Base-by-base conservation (phyloP, 92 coral and sea anemone species). In the Zoanthus gigantus region DNA sequence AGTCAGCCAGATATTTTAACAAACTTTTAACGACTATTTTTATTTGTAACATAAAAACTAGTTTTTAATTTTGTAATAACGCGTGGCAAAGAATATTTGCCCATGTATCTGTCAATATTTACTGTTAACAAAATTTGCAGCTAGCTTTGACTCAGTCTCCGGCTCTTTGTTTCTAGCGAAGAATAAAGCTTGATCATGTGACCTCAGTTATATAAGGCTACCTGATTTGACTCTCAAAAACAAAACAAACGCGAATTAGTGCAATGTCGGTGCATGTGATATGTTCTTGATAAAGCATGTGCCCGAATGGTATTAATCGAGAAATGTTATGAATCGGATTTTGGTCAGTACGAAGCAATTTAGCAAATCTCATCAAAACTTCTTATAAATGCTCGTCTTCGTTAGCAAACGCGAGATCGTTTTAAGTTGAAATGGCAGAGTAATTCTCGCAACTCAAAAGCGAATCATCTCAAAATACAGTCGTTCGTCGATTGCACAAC, bases 241-340 rank as follows among this genome's bases (percentile, higher is more conserved):
- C 65, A 81, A 81, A 81, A 81, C 29, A 44, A 81, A 81, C 66
- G 65, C 63, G 65, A 81, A 81, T 66, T 45, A 42, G 16, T 3
- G 73, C 56, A 44, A 47, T 23, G 85, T 42, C 85, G 85, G 76
- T 34, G 75, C 85, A 18, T 81, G 75, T 47, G 85, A 81, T 81
- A 71, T 81, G 15, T 30, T 18, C 85, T 52, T 69, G 74, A 65
- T 81, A 81, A 79, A 37, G 32, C 72, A 50, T 79, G 34, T 79
- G 58, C 69, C 16, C 53, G 74, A 67, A 47, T n/a, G 75, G 75
- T 66, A 44, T 81, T 18, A 42, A 6, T 17, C 12, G 74, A 29
- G 13, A 14, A 66, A 46, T 81, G 67, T 81, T 81, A 81, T 81
- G 76, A 81, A 81, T 81, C 74, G 75, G 85, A 81, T 81, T 81